phyloP scores from a whole-genome alignment of 2,797 vertebrate species.

The Neopelma chrysocephalum region DNA sequence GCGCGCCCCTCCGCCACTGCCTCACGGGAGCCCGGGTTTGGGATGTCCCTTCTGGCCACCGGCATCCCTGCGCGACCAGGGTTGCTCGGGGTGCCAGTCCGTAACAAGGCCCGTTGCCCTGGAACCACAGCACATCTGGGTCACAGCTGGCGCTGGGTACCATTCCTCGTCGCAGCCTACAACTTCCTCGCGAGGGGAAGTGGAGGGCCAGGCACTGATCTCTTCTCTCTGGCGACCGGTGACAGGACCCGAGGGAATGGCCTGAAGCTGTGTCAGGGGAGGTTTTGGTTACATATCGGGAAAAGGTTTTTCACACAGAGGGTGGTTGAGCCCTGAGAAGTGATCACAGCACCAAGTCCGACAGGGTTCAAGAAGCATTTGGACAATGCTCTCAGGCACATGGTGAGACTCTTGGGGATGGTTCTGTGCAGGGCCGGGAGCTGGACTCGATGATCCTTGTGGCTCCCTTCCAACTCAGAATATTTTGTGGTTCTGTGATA shows the following conservation, averaged over 20 bases:
- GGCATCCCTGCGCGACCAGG: accelerated
- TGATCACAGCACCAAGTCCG: background rate
- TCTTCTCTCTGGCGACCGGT: background rate
- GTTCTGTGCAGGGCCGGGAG: background rate
- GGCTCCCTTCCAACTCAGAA: background rate
- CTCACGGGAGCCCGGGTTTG: accelerated
- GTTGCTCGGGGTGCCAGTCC: background rate
- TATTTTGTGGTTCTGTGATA: background rate
- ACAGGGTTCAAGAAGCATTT: background rate
- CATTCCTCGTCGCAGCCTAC: background rate
- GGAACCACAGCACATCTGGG: background rate
- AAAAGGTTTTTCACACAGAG: background rate
- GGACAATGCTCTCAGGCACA: background rate
- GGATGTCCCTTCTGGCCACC: background rate
- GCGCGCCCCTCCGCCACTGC: too few relatives aligned
- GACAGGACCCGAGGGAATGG: background rate
- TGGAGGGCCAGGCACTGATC: background rate
- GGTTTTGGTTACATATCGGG: background rate
- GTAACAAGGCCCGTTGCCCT: accelerated
- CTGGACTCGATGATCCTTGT: background rate
- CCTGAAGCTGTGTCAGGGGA: background rate
- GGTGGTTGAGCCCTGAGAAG: background rate
- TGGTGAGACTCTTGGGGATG: background rate
- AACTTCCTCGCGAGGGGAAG: background rate
- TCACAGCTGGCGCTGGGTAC: background rate